phyloP scores from a whole-genome alignment of 2,113 vertebrate genomes.

The Lepisosteus oculatus region DNA sequence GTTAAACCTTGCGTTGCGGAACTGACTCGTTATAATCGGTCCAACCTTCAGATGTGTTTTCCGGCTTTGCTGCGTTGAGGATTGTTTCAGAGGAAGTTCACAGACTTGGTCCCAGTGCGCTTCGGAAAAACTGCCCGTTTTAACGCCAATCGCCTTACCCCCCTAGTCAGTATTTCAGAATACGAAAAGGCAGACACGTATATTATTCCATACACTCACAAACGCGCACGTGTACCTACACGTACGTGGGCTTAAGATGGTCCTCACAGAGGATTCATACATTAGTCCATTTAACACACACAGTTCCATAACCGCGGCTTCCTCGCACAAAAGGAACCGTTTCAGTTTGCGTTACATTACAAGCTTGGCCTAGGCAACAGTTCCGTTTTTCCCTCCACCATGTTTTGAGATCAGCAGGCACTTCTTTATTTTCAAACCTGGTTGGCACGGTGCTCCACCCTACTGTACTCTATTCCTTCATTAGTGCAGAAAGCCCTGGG shows the following conservation, averaged over 20 bases:
- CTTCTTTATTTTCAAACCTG: conserved; percentile 58
- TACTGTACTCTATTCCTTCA: conserved; percentile 50
- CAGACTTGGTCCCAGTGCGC: conserved; percentile 50
- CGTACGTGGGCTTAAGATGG: conserved; percentile 33
- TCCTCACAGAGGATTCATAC: conserved; percentile 71
- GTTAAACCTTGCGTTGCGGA: conserved; percentile 63
- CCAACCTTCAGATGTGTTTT: conserved; percentile 34
- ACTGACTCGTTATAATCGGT: conserved; percentile 49
- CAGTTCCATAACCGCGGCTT: conserved; percentile 42
- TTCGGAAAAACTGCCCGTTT: conserved; percentile 24
- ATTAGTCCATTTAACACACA: conserved; percentile 48
- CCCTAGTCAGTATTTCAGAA: neutral
- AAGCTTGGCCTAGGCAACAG: conserved; percentile 8
- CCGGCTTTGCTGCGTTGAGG: neutral
- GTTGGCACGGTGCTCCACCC: conserved; percentile 27
- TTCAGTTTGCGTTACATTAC: neutral
- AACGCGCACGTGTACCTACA: conserved; percentile 39
- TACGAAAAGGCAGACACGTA: conserved; percentile 19
- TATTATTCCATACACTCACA: conserved; percentile 35
- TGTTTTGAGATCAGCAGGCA: conserved; percentile 80
- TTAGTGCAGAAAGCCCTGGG: conserved; percentile 51
- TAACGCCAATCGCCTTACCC: neutral
- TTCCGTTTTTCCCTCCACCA: neutral
- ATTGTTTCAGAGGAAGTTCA: conserved; percentile 45
- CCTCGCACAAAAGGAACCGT: conserved; percentile 23